Percentiles rank a stretch among this genome's conserved stretches.
phyloP scores from a whole-genome alignment of 2,113 vertebrate species.

The Cyanoramphus novaezelandiae region DNA sequence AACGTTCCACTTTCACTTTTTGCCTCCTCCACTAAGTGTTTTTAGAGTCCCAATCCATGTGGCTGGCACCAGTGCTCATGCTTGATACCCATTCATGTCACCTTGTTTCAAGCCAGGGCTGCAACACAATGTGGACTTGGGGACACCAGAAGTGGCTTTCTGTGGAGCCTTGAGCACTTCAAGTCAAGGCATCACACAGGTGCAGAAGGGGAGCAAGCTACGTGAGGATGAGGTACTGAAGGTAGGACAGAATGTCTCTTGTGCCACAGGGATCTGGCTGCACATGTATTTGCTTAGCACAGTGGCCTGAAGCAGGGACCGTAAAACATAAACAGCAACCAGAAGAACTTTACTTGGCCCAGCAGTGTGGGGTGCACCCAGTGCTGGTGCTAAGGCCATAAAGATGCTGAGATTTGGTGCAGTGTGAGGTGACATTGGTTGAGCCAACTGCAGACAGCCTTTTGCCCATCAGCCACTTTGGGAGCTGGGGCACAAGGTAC shows the following conservation, averaged over 20 bases:
- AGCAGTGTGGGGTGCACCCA: neutral
- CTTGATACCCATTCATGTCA: fast-evolving
- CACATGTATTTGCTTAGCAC: neutral
- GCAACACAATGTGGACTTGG: neutral
- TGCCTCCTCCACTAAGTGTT: neutral
- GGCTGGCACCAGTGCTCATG: fast-evolving
- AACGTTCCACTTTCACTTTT: neutral
- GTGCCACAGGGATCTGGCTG: neutral
- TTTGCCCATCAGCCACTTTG: neutral
- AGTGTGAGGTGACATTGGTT: fast-evolving
- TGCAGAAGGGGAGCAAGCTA: fast-evolving
- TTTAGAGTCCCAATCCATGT: neutral
- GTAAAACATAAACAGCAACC: neutral
- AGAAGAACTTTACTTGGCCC: neutral
- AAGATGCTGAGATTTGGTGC: neutral
- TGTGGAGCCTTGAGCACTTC: neutral
- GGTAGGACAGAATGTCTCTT: neutral
- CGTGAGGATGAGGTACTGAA: fast-evolving
- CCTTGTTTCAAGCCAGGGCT: neutral
- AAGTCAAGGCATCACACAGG: neutral
- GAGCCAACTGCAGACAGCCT: neutral
- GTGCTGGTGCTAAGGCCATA: fast-evolving
- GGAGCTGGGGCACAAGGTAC: neutral
- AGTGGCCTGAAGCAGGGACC: neutral
- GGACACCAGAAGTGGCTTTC: neutral